Percentiles rank a stretch among this genome's conserved stretches.
phyloP scores from a whole-genome alignment of 1,140 invertebrate species.

The Cydia strobilella region DNA sequence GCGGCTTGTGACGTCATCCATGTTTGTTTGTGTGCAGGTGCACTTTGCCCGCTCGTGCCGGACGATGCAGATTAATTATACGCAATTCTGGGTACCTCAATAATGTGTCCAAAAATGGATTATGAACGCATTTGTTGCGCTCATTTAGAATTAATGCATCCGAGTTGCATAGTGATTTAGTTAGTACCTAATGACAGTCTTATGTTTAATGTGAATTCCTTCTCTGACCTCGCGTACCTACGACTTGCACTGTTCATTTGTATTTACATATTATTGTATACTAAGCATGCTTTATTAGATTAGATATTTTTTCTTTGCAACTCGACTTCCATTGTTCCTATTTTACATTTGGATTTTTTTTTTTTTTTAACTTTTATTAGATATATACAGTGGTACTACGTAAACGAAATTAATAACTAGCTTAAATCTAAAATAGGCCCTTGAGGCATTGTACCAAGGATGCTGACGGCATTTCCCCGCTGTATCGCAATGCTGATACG shows the following conservation, averaged over 20 bases:
- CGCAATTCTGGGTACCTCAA: background rate
- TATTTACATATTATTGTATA: background rate
- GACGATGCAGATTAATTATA: slow-evolving; percentile 22
- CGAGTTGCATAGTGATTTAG: background rate
- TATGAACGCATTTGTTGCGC: background rate
- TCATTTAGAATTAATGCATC: background rate
- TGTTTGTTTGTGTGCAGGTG: slow-evolving; percentile 40
- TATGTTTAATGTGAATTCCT: background rate
- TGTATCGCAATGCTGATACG: no score
- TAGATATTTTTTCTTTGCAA: no score
- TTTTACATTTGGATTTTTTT: no score
- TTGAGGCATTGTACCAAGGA: no score
- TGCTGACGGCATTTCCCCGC: no score
- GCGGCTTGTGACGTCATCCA: slow-evolving; percentile 37
- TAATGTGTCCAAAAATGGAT: background rate
- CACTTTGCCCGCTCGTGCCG: slow-evolving; percentile 65
- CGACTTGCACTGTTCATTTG: background rate
- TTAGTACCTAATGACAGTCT: background rate
- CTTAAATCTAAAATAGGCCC: no score
- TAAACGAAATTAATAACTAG: no score
- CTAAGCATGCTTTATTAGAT: no score
- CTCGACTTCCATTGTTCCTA: no score
- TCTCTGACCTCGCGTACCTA: background rate
- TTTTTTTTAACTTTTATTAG: no score
- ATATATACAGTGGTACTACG: no score